These are phyloP conservation scores for Anodontia alba DNA, from an alignment of 2,888 invertebrate species.

Conservation along the genomic window DNA sequence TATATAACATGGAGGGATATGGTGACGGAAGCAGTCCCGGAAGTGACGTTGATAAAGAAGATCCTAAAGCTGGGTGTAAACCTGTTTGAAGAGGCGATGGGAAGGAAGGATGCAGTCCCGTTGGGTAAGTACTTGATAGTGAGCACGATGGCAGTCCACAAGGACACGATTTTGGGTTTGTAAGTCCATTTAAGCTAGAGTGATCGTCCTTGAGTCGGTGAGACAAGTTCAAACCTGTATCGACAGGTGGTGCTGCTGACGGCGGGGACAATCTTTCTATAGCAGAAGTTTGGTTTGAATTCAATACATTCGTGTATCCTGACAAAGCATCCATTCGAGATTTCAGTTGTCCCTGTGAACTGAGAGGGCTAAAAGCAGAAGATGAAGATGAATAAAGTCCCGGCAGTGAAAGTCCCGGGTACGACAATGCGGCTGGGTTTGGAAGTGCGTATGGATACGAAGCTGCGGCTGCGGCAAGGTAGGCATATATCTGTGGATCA, in stretches of 20 bases:
- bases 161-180: constrained; percentile 55
- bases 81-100: constrained; percentile 42
- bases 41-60: constrained; percentile 50
- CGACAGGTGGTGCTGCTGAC: constrained; percentile 33
- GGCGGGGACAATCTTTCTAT: constrained; percentile 51
- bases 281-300: constrained; percentile 32
- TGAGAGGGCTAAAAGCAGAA: constrained; percentile 66
- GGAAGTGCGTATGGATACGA: constrained; percentile 74
- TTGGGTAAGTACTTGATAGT: constrained; percentile 14
- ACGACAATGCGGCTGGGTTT: constrained; percentile 62
- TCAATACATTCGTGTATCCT: constrained; percentile 26
- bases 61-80: constrained; percentile 54
- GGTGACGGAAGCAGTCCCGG: constrained; percentile 42
- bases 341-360: constrained; percentile 55
- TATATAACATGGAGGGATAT: constrained; percentile 3
- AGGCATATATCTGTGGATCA: constrained; percentile 95
- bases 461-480: constrained; percentile 93
- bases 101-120: constrained; percentile 52
- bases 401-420: constrained; percentile 59
- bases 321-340: constrained; percentile 58
- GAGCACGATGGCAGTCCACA: constrained; percentile 60
- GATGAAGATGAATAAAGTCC: constrained; percentile 56
- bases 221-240: constrained; percentile 44
- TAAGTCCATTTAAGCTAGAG: constrained; percentile 35
- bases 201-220: constrained; percentile 51